phyloP scores from a whole-genome alignment of 37 sponge, comb jelly and placozoan species.

The Petrosia ficiformis region DNA sequence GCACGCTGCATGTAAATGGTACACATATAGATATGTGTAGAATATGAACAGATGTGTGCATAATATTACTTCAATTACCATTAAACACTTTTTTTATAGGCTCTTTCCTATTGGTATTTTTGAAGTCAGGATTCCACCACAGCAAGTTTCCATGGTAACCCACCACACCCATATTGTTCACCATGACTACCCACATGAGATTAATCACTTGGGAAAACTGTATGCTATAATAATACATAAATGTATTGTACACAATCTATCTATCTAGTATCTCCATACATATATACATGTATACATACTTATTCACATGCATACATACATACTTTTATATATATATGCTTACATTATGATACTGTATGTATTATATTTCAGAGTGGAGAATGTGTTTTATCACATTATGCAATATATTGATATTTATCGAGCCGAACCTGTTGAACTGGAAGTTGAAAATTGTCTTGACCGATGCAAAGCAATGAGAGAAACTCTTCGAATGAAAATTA shows the following conservation, averaged over 20 bases:
- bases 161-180: conserved; percentile 18
- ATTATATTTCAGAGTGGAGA: conserved; percentile 28
- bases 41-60: too few relatives aligned
- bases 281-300: background rate
- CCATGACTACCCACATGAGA: conserved; percentile 35
- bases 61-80: too few relatives aligned
- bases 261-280: background rate
- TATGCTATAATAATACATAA: conserved; percentile 3
- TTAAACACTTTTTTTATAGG: conserved; percentile 22
- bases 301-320: background rate
- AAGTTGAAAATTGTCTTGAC: conserved; percentile 15
- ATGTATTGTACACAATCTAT: background rate
- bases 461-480: conserved; percentile 43
- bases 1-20: too few relatives aligned
- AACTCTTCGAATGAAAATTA: conserved; percentile 18
- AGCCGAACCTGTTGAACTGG: conserved; percentile 22
- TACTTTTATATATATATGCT: background rate
- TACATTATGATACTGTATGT: too few relatives aligned
- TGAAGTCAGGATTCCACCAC: conserved; percentile 49
- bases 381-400: conserved; percentile 31
- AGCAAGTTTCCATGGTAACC: conserved; percentile 19
- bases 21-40: too few relatives aligned
- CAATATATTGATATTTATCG: conserved; percentile 31
- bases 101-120: conserved; percentile 15
- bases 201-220: conserved; percentile 37